Evolutionary conservation across 1,140 invertebrate species (phyloP).

Genomic region (Formica selysi): DNA sequence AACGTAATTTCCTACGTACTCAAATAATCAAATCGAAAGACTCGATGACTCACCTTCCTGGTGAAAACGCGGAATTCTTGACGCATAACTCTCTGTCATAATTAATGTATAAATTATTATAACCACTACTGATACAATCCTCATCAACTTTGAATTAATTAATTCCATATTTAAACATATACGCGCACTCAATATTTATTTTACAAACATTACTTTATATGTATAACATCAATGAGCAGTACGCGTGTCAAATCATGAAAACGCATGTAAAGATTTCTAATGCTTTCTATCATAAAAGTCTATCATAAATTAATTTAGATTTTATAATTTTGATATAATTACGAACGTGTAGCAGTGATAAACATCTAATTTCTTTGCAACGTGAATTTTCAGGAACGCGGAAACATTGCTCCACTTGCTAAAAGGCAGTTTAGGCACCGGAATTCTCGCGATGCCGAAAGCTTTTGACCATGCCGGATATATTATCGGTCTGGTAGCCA

Average conservation of each 20-base stretch:
- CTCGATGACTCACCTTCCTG: slow-evolving; percentile 32
- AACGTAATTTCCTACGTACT: slow-evolving; percentile 57
- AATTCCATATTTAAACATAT: neutral
- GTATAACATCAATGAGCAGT: neutral
- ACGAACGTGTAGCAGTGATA: neutral
- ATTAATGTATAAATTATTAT: slow-evolving; percentile 4
- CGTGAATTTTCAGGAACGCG: slow-evolving; percentile 85
- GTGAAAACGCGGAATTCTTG: neutral
- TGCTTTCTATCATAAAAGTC: neutral
- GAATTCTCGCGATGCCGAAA: slow-evolving; percentile 95
- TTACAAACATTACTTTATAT: neutral
- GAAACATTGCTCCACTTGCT: slow-evolving; percentile 93
- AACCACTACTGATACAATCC: neutral
- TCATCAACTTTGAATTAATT: neutral
- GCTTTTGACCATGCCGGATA: slow-evolving; percentile 93
- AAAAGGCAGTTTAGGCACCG: slow-evolving; percentile 95
- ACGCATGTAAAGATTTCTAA: neutral
- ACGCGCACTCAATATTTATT: neutral
- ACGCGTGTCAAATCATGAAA: neutral
- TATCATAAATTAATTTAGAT: neutral
- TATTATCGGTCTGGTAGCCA: slow-evolving; percentile 89
- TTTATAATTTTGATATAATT: neutral
- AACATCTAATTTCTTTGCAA: neutral
- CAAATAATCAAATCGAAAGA: slow-evolving; percentile 54
- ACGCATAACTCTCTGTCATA: neutral